Conservation (phyloP, 1,140 invertebrate species). For the Meteorus sp. region DNA sequence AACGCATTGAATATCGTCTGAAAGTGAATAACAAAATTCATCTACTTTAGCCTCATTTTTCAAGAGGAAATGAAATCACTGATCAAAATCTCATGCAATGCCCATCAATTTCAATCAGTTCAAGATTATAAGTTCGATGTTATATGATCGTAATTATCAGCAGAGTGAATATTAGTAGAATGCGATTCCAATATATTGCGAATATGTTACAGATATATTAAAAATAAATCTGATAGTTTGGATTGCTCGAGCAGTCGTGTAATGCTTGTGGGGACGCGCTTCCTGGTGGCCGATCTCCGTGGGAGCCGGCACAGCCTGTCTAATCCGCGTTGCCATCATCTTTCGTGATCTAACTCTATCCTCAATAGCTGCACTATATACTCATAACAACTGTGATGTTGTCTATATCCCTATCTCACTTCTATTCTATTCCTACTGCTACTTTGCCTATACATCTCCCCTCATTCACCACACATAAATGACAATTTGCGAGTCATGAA, state of each 20-base stretch:
- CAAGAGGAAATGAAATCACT: too few relatives aligned
- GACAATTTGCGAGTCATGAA: constrained; percentile 27
- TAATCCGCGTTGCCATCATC: constrained; percentile 33
- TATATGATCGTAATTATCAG: too few relatives aligned
- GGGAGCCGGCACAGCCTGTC: constrained; percentile 37
- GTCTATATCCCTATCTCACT: constrained; percentile 4
- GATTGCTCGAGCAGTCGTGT: constrained; percentile 18
- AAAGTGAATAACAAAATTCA: too few relatives aligned
- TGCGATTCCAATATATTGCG: background rate
- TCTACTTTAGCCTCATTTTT: too few relatives aligned
- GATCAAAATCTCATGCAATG: too few relatives aligned
- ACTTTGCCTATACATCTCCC: too few relatives aligned
- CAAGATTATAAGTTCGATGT: too few relatives aligned
- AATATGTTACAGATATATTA: too few relatives aligned
- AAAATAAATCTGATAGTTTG: background rate
- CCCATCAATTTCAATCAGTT: too few relatives aligned
- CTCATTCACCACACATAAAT: constrained; percentile 8
- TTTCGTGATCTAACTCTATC: constrained; percentile 32
- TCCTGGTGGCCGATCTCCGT: constrained; percentile 39
- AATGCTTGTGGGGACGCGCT: constrained; percentile 26
- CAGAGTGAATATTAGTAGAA: constrained; percentile 7
- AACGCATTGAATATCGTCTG: too few relatives aligned
- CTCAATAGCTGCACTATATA: constrained; percentile 17
- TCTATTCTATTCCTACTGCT: background rate
- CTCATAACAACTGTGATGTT: too few relatives aligned